These are phyloP conservation scores for Limosa lapponica DNA, from an alignment of 2,797 vertebrate species.

Conservation along the genomic window DNA sequence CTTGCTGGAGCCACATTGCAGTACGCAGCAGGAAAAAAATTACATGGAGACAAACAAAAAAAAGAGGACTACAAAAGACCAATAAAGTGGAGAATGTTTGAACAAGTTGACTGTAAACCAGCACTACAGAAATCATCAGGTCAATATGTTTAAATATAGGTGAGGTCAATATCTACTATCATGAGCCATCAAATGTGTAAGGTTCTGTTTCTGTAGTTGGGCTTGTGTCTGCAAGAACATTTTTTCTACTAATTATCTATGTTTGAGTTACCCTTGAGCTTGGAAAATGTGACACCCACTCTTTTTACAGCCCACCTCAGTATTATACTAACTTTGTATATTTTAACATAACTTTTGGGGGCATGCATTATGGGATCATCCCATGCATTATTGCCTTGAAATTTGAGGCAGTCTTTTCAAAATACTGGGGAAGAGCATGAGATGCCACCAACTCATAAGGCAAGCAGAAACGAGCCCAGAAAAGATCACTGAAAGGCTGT, in stretches of 20 bases:
- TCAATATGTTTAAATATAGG: not conserved
- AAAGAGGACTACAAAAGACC: not conserved
- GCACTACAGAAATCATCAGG: not conserved
- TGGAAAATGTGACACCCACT: not conserved
- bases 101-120: not conserved
- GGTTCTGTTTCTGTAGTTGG: not conserved
- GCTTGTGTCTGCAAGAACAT: not conserved
- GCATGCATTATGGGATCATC: not conserved
- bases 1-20: not conserved
- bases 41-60: not conserved
- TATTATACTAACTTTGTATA: not conserved
- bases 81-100: not conserved
- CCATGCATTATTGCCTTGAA: not conserved
- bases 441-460: not conserved
- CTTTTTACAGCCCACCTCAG: not conserved
- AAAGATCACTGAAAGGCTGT: not conserved
- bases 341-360: not conserved
- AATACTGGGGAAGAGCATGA: not conserved
- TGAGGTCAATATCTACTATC: not conserved
- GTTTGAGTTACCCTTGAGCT: not conserved
- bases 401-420: not conserved
- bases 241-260: not conserved
- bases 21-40: not conserved
- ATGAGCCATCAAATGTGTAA: not conserved
- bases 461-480: not conserved